Conservation (phyloP, 2,113 vertebrate species). For the Macquaria australasica region DNA sequence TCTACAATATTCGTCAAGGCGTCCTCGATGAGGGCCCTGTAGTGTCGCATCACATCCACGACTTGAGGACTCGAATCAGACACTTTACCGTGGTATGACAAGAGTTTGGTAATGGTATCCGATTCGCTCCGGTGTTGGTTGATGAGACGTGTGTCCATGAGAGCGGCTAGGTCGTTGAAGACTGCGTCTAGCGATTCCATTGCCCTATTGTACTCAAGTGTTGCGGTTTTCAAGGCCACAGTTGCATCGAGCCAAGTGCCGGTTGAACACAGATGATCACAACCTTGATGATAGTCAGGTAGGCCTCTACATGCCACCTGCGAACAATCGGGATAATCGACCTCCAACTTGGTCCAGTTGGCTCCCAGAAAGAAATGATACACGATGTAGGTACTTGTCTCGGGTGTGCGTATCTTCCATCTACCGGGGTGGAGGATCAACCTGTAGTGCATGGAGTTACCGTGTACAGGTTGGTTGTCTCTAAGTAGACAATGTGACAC, state of each 20-base stretch:
- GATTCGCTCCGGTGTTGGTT: background rate
- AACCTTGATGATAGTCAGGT: no score
- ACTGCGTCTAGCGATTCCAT: background rate
- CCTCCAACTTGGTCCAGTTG: no score
- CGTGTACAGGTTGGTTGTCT: no score
- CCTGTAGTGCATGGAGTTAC: no score
- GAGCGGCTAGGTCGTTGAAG: background rate
- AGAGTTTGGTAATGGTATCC: background rate
- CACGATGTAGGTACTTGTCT: no score
- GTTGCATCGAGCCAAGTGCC: background rate
- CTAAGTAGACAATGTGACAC: no score
- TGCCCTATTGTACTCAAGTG: background rate
- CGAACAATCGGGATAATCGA: no score
- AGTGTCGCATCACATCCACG: background rate
- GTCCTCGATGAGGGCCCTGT: background rate
- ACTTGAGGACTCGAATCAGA: background rate
- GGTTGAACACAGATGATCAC: background rate
- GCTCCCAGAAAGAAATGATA: no score
- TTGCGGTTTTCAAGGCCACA: background rate
- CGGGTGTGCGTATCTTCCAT: no score
- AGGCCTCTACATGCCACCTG: no score
- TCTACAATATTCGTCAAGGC: no score
- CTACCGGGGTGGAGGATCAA: no score
- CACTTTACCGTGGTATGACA: background rate
- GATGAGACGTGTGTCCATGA: background rate